These are phyloP conservation scores for Ptychoptera albimana DNA, from an alignment of 2,888 invertebrate species.

Conservation along the genomic window DNA sequence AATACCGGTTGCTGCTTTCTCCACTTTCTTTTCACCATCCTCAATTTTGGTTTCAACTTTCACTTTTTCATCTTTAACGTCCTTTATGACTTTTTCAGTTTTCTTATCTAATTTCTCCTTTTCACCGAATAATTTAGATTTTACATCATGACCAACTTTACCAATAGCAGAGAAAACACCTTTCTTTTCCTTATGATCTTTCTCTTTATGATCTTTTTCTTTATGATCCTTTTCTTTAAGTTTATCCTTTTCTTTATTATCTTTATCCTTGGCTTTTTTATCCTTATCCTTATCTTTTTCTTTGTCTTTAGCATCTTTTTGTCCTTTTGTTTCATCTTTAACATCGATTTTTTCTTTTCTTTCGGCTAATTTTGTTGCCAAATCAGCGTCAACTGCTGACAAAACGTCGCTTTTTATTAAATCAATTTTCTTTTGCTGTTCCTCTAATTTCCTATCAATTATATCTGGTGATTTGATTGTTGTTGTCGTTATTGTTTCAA, in stretches of 20 bases:
- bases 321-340: not conserved
- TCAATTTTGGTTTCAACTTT: not conserved
- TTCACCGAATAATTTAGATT: too few relatives aligned
- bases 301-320: constrained; percentile 23
- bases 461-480: too few relatives aligned
- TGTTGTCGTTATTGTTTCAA: not conserved
- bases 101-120: too few relatives aligned
- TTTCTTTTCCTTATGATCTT: too few relatives aligned
- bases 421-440: too few relatives aligned
- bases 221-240: not conserved
- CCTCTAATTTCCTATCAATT: too few relatives aligned
- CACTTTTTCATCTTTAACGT: too few relatives aligned
- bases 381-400: constrained; percentile 1
- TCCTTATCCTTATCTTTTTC: constrained; percentile 11
- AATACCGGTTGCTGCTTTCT: constrained; percentile 7
- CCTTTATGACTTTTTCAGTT: too few relatives aligned
- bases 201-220: not conserved
- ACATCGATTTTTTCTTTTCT: constrained; percentile 4
- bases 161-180: too few relatives aligned
- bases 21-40: constrained; percentile 4
- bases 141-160: too few relatives aligned
- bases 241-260: not conserved
- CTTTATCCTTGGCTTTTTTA: not conserved
- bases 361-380: not conserved
- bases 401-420: too few relatives aligned